Conservation (phyloP, 92 coral and sea anemone species). For the Epizoanthus scotinus region DNA sequence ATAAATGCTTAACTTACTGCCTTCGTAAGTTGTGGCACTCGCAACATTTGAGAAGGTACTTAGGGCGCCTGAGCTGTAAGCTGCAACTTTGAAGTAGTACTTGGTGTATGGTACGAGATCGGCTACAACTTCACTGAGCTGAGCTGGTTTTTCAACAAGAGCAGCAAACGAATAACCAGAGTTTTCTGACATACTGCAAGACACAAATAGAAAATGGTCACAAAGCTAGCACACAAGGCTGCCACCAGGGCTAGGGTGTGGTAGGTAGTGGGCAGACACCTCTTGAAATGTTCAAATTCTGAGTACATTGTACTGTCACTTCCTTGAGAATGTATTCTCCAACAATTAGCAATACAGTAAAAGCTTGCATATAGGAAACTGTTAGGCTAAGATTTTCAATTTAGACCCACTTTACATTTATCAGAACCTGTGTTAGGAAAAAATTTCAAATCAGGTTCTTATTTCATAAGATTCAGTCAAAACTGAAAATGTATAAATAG, state of each 20-base stretch:
- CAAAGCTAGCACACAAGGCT: background rate
- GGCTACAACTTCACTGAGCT: background rate
- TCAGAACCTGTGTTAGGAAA: too few relatives aligned
- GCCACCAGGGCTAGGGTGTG: background rate
- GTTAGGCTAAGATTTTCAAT: too few relatives aligned
- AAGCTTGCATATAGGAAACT: too few relatives aligned
- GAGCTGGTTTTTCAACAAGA: background rate
- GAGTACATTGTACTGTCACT: too few relatives aligned
- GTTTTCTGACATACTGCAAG: background rate
- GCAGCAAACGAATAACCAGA: conserved; percentile 18
- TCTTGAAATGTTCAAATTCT: too few relatives aligned
- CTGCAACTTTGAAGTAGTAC: conserved; percentile 37
- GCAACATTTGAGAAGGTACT: conserved; percentile 8
- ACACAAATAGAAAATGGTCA: background rate
- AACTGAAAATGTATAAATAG: too few relatives aligned
- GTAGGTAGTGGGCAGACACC: too few relatives aligned
- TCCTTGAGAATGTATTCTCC: too few relatives aligned
- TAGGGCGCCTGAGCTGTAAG: conserved; percentile 10
- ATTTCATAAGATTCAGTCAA: too few relatives aligned
- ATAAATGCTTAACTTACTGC: conserved; percentile 26
- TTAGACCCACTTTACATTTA: too few relatives aligned
- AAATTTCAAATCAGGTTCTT: too few relatives aligned
- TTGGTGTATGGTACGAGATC: conserved; percentile 10
- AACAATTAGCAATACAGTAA: too few relatives aligned
- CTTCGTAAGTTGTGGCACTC: background rate